Evolutionary conservation across 2,888 invertebrate species (phyloP).

Genomic region (Aquatica leii): DNA sequence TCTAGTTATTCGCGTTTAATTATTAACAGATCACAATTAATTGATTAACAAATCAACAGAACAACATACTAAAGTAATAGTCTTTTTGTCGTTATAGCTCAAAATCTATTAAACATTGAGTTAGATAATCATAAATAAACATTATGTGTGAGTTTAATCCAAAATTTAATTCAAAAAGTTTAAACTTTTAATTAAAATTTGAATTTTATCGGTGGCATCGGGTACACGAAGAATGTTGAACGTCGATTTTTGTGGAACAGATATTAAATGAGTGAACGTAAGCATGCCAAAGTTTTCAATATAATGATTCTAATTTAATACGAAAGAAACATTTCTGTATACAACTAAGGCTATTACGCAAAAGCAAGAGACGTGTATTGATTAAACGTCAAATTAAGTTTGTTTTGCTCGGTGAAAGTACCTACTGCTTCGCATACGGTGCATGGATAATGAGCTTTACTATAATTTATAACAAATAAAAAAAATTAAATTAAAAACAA

Average conservation of each 20-base stretch:
- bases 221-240: constrained; percentile 5
- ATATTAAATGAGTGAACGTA: constrained; percentile 4
- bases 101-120: too few relatives aligned
- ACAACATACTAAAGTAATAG: too few relatives aligned
- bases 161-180: constrained; percentile 19
- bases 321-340: constrained; percentile 16
- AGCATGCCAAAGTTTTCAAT: not conserved
- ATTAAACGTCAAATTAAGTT: constrained; percentile 26
- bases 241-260: constrained; percentile 19
- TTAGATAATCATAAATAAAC: too few relatives aligned
- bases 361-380: constrained; percentile 20
- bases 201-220: constrained; percentile 18
- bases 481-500: too few relatives aligned
- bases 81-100: too few relatives aligned
- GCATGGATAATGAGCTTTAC: not conserved
- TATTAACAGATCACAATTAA: too few relatives aligned
- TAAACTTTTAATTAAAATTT: constrained; percentile 26
- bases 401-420: constrained; percentile 7
- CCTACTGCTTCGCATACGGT: not conserved
- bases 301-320: constrained; percentile 19
- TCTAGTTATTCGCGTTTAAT: too few relatives aligned
- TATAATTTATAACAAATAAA: not conserved
- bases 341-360: constrained; percentile 16
- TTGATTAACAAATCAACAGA: too few relatives aligned
- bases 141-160: too few relatives aligned